phyloP scores from a whole-genome alignment of 2,888 invertebrate species.

The Drosophila flavopinicola region DNA sequence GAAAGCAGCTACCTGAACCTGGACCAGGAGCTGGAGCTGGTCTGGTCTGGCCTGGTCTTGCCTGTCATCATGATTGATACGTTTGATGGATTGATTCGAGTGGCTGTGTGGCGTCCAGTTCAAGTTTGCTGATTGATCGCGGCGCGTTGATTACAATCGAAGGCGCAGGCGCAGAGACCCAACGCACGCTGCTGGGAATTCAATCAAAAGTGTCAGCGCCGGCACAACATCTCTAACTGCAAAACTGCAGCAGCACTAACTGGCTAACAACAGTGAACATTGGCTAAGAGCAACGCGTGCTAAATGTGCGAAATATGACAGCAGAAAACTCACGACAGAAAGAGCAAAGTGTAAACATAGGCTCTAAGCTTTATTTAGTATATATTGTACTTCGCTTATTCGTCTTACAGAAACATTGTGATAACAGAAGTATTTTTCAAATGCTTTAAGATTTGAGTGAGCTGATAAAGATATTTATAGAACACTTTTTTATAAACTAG shows the following conservation, averaged over 20 bases:
- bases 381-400: no score
- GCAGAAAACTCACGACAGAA: background rate
- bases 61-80: constrained; percentile 83
- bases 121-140: constrained; percentile 72
- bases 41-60: constrained; percentile 41
- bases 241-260: constrained; percentile 52
- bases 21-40: constrained; percentile 2
- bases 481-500: no score
- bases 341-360: no score
- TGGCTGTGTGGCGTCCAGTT: constrained; percentile 66
- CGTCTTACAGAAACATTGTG: no score
- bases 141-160: constrained; percentile 73
- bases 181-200: constrained; percentile 79
- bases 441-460: no score
- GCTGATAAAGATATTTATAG: no score
- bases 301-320: background rate
- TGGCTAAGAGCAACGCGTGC: background rate
- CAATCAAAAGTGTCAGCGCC: constrained; percentile 82
- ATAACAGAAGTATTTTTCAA: no score
- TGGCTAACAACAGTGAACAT: constrained; percentile 46
- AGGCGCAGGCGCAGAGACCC: constrained; percentile 37
- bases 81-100: constrained; percentile 82
- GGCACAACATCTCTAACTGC: constrained; percentile 69
- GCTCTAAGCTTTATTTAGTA: no score
- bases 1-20: constrained; percentile 40